Evolutionary conservation across 2,888 invertebrate species (phyloP), one percentile per base, ranked within the genome.

Genomic region (Phyllotreta striolata): DNA sequence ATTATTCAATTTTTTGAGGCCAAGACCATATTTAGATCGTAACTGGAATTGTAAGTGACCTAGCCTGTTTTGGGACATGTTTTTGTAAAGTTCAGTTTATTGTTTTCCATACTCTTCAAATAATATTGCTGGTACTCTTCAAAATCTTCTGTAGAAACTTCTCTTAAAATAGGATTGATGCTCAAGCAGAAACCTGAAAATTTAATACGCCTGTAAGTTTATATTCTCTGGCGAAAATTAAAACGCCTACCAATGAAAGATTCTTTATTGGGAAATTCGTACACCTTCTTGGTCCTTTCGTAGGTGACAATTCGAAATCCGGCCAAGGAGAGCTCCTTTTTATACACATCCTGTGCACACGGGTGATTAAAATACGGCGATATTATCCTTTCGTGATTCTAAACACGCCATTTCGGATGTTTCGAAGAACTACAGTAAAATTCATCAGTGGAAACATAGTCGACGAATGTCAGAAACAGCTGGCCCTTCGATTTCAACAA

Each of bases 401-500:
- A 66, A 47, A 55, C 46, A 34, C 46, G 37, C 66, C 66, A 66
- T 51, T 51, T 66, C 3, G 64, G 57, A 35, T 64, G 54, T 51
- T 55, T 46, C 4, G 58, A 62, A 6, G 64, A 14, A 5, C n/a
- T 37, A 41, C 54, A 52, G 35, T 57, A 66, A 12, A 63, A 52
- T 12, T 59, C 60, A 37, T 66, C 62, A 1, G 35, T 34, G 6
- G 65, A 64, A 2, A 40, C 56, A 39, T 62, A 40, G 10, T 66
- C 60, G 13, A 6, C 49, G 73, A 92, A 91, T 12, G 88, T 85
- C 1, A 92, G 77, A 12, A 92, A 79, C 52, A 88, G 86, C 72
- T 89, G 88, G 0, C 92, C 92, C 3, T 86, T 88, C 0, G 86
- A 85, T 63, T 83, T 84, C n/a, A 93, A 79, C 56, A 24, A 24